phyloP scores from a whole-genome alignment of 1,140 invertebrate species.

The Drosophila nasuta region DNA sequence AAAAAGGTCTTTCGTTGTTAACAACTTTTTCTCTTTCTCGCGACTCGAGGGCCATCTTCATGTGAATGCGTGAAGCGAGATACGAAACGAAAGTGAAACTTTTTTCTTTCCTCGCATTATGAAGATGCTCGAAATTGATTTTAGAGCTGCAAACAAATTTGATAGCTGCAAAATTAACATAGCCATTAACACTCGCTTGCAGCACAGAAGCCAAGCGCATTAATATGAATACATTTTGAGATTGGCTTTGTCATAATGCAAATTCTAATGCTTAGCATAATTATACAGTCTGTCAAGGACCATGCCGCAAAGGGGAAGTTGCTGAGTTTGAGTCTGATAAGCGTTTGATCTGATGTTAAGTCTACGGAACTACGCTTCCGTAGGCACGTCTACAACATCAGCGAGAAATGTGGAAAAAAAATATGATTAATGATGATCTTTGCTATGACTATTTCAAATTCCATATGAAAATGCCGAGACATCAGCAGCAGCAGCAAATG shows the following conservation, averaged over 20 bases:
- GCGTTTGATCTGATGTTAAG: background rate
- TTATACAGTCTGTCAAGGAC: constrained; percentile 36
- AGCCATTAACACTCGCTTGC: constrained; percentile 5
- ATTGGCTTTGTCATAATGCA: constrained; percentile 49
- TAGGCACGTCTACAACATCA: constrained; percentile 30
- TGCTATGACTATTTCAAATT: constrained; percentile 4
- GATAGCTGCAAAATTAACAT: constrained; percentile 31
- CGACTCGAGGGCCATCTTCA: constrained; percentile 54
- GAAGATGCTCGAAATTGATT: constrained; percentile 46
- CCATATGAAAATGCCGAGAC: constrained; percentile 12
- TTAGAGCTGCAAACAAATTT: constrained; percentile 62
- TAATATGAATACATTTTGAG: constrained; percentile 4
- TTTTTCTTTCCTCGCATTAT: constrained; percentile 24
- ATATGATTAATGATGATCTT: constrained; percentile 41
- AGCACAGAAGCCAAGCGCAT: constrained; percentile 17
- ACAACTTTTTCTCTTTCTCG: constrained; percentile 65
- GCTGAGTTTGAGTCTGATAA: constrained; percentile 4
- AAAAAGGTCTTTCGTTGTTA: constrained; percentile 69
- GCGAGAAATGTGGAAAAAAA: constrained; percentile 5
- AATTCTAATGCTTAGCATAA: constrained; percentile 57
- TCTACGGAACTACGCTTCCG: constrained; percentile 43
- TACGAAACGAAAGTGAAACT: constrained; percentile 74
- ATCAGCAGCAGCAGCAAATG: constrained; percentile 2
- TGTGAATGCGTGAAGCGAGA: constrained; percentile 44
- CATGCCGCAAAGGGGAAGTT: constrained; percentile 3